phyloP scores from a whole-genome alignment of 2,888 invertebrate genomes.

The Dicyrtomina minuta region DNA sequence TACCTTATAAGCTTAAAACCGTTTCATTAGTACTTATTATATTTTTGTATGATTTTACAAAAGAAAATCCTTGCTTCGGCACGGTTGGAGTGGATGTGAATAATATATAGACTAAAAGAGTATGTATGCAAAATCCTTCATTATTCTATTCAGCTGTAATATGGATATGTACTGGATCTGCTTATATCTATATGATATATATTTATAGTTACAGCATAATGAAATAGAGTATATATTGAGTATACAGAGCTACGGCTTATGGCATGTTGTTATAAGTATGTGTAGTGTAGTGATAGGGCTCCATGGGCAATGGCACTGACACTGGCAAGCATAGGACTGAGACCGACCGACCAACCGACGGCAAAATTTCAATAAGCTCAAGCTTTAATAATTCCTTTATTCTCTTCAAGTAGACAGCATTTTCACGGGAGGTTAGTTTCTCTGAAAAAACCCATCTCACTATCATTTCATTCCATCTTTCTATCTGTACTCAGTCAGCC shows the following conservation, averaged over 20 bases:
- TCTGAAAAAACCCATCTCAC: constrained; percentile 34
- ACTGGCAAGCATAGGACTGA: not conserved
- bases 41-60: no score
- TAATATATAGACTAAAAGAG: no score
- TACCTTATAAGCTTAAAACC: no score
- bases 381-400: constrained; percentile 38
- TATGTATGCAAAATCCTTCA: constrained; percentile 3
- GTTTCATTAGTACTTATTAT: no score
- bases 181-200: no score
- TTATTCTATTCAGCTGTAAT: no score
- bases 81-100: not conserved
- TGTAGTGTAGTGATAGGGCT: not conserved
- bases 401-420: constrained; percentile 33
- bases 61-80: not conserved
- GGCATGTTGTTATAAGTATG: no score
- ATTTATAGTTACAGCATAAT: no score
- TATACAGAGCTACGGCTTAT: no score
- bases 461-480: constrained; percentile 36
- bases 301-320: not conserved
- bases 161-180: no score
- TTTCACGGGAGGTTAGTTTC: constrained; percentile 32
- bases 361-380: constrained; percentile 32
- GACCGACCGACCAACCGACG: constrained; percentile 15
- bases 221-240: no score
- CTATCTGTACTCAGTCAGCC: constrained; percentile 35